phyloP scores from a whole-genome alignment of 2,888 invertebrate species.

The Blera fallax region DNA sequence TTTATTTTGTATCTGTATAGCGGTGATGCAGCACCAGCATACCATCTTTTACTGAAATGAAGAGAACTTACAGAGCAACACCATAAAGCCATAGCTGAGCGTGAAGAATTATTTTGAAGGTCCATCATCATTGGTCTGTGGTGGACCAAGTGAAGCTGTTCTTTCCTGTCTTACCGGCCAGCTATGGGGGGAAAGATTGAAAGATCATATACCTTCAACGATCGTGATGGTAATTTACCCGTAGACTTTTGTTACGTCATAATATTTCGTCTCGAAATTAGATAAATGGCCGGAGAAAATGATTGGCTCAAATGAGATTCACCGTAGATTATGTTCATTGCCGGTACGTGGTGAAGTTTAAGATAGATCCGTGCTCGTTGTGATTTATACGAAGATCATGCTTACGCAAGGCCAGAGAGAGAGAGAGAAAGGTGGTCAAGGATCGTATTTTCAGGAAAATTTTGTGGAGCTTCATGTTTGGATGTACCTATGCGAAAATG shows the following conservation, averaged over 20 bases:
- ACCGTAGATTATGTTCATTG: constrained; percentile 55
- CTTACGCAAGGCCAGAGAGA: constrained; percentile 61
- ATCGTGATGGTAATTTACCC: constrained; percentile 71
- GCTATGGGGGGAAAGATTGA: constrained; percentile 48
- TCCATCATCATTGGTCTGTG: constrained; percentile 55
- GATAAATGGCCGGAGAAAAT: constrained; percentile 65
- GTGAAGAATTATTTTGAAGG: constrained; percentile 72
- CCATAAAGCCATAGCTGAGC: constrained; percentile 31
- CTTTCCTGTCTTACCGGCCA: background rate
- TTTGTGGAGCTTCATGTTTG: no score
- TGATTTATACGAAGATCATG: constrained; percentile 57
- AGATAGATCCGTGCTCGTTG: constrained; percentile 54
- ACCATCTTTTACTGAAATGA: no score
- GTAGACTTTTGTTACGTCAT: constrained; percentile 70
- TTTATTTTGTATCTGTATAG: constrained; percentile 47
- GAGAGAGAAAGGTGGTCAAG: no score
- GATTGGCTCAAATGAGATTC: constrained; percentile 62
- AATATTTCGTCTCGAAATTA: constrained; percentile 72
- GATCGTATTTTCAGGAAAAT: no score
- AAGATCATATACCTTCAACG: constrained; percentile 64
- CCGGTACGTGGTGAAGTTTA: constrained; percentile 68
- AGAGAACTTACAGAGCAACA: background rate
- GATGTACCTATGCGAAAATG: no score
- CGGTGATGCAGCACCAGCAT: background rate
- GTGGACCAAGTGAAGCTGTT: constrained; percentile 33